These are phyloP conservation scores for Drosophila sechellia DNA, from an alignment of 1,140 invertebrate genomes.

Conservation along the genomic window DNA sequence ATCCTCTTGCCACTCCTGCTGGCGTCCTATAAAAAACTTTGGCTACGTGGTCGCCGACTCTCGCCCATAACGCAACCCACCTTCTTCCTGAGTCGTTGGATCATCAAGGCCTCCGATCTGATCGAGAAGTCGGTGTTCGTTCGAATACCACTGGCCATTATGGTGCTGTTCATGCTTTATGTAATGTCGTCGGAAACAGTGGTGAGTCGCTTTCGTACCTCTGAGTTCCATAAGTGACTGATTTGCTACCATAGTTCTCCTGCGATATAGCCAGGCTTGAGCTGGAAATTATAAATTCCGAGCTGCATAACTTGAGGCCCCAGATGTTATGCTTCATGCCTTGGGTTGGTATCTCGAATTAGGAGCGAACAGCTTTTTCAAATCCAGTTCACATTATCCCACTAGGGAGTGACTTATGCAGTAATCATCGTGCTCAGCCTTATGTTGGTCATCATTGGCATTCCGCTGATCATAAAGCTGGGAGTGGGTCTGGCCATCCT, in stretches of 20 bases:
- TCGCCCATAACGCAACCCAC: not conserved
- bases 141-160: not conserved
- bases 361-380: not conserved
- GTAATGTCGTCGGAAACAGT: constrained; percentile 1
- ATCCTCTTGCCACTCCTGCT: constrained; percentile 1
- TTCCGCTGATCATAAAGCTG: constrained; percentile 92
- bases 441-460: constrained; percentile 91
- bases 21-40: constrained; percentile 28
- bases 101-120: constrained; percentile 7
- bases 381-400: not conserved
- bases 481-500: constrained; percentile 2
- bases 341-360: constrained; percentile 86
- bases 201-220: constrained; percentile 13
- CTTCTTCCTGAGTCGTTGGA: constrained; percentile 7
- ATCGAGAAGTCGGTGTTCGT: constrained; percentile 15
- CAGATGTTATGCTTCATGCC: constrained; percentile 85
- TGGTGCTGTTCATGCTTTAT: constrained; percentile 5
- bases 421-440: constrained; percentile 90
- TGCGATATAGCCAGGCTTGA: constrained; percentile 29
- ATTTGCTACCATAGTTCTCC: not conserved
- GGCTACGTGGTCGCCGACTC: not conserved
- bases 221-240: not conserved
- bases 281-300: constrained; percentile 23
- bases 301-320: constrained; percentile 2
- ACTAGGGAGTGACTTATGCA: constrained; percentile 92